A percentile compares a stretch with the other conserved stretches of the same genome.
These are phyloP conservation scores for Gallinago stenura DNA, from an alignment of 2,797 vertebrate genomes.

Conservation along the genomic window DNA sequence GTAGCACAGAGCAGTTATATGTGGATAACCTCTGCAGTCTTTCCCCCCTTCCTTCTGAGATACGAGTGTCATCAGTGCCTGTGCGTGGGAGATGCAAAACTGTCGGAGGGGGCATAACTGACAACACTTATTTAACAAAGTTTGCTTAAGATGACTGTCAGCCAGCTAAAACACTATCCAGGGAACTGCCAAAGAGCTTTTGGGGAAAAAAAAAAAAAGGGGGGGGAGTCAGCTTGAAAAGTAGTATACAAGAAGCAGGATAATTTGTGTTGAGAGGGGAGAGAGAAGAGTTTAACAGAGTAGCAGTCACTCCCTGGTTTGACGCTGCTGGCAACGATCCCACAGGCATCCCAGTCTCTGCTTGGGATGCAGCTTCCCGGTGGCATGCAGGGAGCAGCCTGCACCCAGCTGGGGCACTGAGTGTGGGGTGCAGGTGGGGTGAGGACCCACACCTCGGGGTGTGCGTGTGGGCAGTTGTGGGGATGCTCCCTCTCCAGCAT, in stretches of 20 bases:
- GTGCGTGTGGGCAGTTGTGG: fast-evolving
- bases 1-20: not conserved
- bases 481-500: not conserved
- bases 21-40: not conserved
- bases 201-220: not conserved
- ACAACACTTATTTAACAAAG: not conserved
- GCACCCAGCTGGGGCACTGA: not conserved
- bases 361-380: fast-evolving
- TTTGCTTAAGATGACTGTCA: not conserved
- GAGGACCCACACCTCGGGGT: not conserved
- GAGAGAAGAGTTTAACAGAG: not conserved
- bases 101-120: not conserved
- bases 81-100: not conserved
- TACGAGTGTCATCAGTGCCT: not conserved
- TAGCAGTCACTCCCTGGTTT: not conserved
- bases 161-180: not conserved
- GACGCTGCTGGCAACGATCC: not conserved
- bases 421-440: not conserved
- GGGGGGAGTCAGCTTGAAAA: not conserved
- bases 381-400: too few relatives aligned
- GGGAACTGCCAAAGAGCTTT: not conserved
- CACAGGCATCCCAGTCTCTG: not conserved
- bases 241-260: not conserved
- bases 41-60: not conserved
- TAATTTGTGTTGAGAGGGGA: not conserved